phyloP scores from a whole-genome alignment of 1,140 invertebrate genomes.

The Lasioglossum albipes region DNA sequence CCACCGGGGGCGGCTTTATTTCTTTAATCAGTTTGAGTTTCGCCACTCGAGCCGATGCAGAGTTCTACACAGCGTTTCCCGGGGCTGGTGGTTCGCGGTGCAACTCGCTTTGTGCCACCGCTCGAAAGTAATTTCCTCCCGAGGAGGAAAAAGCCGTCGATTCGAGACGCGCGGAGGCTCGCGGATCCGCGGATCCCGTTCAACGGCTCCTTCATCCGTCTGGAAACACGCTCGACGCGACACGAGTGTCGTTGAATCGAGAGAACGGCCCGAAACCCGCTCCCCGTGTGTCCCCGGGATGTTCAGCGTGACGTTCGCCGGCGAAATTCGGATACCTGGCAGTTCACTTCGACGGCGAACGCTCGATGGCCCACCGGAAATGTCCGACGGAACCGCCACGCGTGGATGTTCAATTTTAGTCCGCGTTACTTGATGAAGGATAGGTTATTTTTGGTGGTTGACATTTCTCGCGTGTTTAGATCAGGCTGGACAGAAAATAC shows the following conservation, averaged over 20 bases:
- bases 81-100: neutral
- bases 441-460: too few relatives aligned
- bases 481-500: conserved; percentile 67
- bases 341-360: too few relatives aligned
- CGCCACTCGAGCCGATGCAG: conserved; percentile 1
- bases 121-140: conserved; percentile 3
- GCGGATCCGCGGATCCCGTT: neutral
- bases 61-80: neutral
- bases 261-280: too few relatives aligned
- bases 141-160: neutral
- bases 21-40: conserved; percentile 41
- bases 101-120: neutral
- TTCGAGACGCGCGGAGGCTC: neutral
- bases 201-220: neutral
- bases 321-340: too few relatives aligned
- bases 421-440: too few relatives aligned
- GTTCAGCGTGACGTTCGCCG: too few relatives aligned
- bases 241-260: neutral
- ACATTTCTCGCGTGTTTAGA: too few relatives aligned
- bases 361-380: too few relatives aligned
- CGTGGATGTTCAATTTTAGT: too few relatives aligned
- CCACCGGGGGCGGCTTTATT: conserved; percentile 2
- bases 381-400: too few relatives aligned
- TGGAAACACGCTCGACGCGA: neutral
- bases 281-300: too few relatives aligned